phyloP scores from a whole-genome alignment of 2,888 invertebrate genomes.

The Trissolcus brochymenae region DNA sequence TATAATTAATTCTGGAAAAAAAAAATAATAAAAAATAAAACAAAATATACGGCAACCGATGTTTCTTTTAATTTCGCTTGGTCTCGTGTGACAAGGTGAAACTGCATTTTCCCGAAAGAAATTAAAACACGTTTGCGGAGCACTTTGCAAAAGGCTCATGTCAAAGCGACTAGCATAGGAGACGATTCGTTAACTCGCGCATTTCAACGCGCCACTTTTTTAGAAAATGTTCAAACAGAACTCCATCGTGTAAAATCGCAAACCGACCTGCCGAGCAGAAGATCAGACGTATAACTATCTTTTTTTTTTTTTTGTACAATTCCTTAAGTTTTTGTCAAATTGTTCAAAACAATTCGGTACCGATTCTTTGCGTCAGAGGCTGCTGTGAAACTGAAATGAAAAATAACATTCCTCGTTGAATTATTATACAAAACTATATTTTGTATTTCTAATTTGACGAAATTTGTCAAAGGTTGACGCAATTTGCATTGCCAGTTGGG shows the following conservation, averaged over 20 bases:
- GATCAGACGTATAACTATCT: slow-evolving; percentile 35
- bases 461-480: slow-evolving; percentile 8
- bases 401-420: slow-evolving; percentile 12
- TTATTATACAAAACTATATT: neutral
- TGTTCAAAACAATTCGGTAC: neutral
- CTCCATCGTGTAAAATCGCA: slow-evolving; percentile 38
- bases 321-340: neutral
- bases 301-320: slow-evolving; percentile 26
- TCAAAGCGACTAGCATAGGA: slow-evolving; percentile 36
- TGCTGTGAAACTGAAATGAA: too few relatives aligned
- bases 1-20: slow-evolving; percentile 24
- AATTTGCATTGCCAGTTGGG: slow-evolving; percentile 23
- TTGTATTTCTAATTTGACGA: neutral
- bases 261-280: slow-evolving; percentile 26
- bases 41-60: slow-evolving; percentile 12
- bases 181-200: slow-evolving; percentile 50
- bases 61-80: slow-evolving; percentile 34
- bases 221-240: slow-evolving; percentile 37
- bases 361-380: neutral
- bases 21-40: neutral
- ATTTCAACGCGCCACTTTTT: slow-evolving; percentile 34
- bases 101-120: slow-evolving; percentile 41
- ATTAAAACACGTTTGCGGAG: slow-evolving; percentile 43
- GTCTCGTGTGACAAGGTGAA: slow-evolving; percentile 21
- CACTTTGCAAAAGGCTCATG: slow-evolving; percentile 29